phyloP scores from a whole-genome alignment of 2,888 invertebrate species.

The Volucella inflata region DNA sequence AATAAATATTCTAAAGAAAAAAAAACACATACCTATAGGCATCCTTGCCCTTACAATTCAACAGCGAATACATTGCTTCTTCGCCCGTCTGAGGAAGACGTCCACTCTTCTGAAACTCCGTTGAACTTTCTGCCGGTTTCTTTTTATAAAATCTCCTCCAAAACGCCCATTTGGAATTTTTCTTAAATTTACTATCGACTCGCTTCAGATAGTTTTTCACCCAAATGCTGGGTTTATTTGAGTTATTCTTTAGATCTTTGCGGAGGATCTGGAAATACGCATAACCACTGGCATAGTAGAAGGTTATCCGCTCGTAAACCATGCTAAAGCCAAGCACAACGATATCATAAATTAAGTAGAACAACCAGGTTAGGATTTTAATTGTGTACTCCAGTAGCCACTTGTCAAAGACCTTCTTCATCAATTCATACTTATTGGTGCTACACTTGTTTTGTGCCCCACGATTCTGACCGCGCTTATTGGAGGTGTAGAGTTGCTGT shows the following conservation, averaged over 20 bases:
- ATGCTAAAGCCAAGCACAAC: slow-evolving; percentile 88
- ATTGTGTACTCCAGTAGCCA: slow-evolving; percentile 86
- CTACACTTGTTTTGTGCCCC: slow-evolving; percentile 73
- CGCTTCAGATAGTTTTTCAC: slow-evolving; percentile 81
- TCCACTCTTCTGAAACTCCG: slow-evolving; percentile 82
- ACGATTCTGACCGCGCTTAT: slow-evolving; percentile 50
- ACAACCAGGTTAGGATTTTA: slow-evolving; percentile 90
- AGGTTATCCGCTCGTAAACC: slow-evolving; percentile 80
- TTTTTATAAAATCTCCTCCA: slow-evolving; percentile 83
- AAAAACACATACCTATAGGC: slow-evolving; percentile 93
- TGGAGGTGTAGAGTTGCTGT: slow-evolving; percentile 54
- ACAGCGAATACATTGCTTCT: slow-evolving; percentile 96
- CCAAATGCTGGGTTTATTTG: slow-evolving; percentile 82
- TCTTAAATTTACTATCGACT: slow-evolving; percentile 82
- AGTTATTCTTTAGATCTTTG: slow-evolving; percentile 82
- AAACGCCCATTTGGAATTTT: slow-evolving; percentile 82
- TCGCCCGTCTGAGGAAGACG: slow-evolving; percentile 93
- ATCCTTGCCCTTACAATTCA: slow-evolving; percentile 97
- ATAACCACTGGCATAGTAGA: slow-evolving; percentile 78
- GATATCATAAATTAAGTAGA: slow-evolving; percentile 91
- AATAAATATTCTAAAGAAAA: background rate
- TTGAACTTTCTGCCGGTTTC: slow-evolving; percentile 81
- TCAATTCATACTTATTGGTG: slow-evolving; percentile 85
- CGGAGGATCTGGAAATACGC: slow-evolving; percentile 80
- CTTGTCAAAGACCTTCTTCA: slow-evolving; percentile 84